These are phyloP conservation scores for Liasis olivaceus DNA, from an alignment of 2,797 vertebrate genomes.

Conservation along the genomic window DNA sequence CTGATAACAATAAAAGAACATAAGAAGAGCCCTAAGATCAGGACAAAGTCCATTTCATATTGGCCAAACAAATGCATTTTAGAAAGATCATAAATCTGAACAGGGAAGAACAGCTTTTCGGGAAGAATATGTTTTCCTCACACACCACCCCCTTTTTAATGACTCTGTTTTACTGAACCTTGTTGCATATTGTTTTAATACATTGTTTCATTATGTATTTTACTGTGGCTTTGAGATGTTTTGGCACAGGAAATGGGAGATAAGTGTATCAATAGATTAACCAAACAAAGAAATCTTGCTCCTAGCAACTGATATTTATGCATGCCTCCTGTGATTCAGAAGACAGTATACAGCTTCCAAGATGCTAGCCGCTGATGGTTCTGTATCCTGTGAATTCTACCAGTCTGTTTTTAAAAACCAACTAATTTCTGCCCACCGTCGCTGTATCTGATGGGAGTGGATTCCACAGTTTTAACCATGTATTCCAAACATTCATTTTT, in stretches of 20 bases:
- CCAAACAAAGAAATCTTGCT: neutral
- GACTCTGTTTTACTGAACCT: neutral
- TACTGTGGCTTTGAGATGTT: neutral
- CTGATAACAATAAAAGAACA: neutral
- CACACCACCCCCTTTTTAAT: neutral
- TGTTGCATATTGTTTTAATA: neutral
- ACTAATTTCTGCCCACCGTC: neutral
- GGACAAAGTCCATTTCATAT: neutral
- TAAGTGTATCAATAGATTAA: neutral
- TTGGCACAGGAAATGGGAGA: neutral
- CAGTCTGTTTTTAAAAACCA: neutral
- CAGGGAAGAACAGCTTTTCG: neutral
- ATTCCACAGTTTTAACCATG: neutral
- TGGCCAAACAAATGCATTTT: neutral
- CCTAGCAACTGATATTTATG: neutral
- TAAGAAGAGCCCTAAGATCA: neutral
- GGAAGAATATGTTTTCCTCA: neutral
- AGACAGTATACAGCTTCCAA: neutral
- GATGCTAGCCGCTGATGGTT: neutral
- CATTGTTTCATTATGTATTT: neutral
- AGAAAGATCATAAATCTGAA: neutral
- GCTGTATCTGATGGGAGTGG: neutral
- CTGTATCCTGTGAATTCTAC: neutral
- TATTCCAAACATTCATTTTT: neutral
- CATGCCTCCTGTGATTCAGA: neutral